These are phyloP conservation scores for Lucilia cuprina DNA, from an alignment of 1,140 invertebrate genomes.

Conservation along the genomic window DNA sequence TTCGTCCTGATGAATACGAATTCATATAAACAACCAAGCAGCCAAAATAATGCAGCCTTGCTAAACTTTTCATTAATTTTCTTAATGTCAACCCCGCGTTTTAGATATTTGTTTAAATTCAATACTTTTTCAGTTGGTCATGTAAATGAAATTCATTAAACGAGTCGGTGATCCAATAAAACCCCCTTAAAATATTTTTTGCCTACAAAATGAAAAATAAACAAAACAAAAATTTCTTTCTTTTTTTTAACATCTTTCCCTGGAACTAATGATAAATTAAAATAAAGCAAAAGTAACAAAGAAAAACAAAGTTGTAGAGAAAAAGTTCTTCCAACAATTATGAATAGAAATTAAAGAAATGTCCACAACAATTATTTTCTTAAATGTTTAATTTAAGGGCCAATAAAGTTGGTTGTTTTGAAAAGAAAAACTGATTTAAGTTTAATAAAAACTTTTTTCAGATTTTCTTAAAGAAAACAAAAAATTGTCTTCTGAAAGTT, in stretches of 20 bases:
- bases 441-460: too few species aligned
- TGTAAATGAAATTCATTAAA: constrained; percentile 36
- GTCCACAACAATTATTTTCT: too few species aligned
- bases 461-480: too few species aligned
- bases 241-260: not conserved
- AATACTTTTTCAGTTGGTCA: not conserved
- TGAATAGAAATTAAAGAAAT: too few species aligned
- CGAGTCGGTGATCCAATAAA: not conserved
- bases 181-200: not conserved
- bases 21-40: not conserved
- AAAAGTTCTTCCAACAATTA: too few species aligned
- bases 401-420: too few species aligned
- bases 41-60: not conserved
- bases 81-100: constrained; percentile 27
- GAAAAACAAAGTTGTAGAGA: not conserved
- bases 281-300: not conserved
- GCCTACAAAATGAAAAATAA: not conserved
- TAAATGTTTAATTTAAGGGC: too few species aligned
- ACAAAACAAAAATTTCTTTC: not conserved
- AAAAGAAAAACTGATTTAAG: too few species aligned
- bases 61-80: constrained; percentile 23
- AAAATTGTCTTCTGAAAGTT: too few species aligned
- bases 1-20: not conserved
- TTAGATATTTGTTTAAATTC: not conserved
- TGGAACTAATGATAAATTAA: not conserved